phyloP scores from a whole-genome alignment of 1,140 invertebrate genomes.

The Diabrotica undecimpunctata region DNA sequence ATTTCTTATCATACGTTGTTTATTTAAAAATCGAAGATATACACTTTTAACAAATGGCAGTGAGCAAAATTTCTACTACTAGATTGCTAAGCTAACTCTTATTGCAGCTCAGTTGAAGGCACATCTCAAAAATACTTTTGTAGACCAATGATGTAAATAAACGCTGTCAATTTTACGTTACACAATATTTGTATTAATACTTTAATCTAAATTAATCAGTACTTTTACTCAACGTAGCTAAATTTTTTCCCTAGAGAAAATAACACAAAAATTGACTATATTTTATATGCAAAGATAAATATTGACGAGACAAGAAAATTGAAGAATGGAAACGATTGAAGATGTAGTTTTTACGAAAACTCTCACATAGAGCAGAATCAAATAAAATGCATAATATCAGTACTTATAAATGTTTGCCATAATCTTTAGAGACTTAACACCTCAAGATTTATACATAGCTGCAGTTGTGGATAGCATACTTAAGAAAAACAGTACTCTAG shows the following conservation, averaged over 20 bases:
- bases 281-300: slow-evolving; percentile 8
- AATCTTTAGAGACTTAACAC: too few relatives aligned
- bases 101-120: slow-evolving; percentile 17
- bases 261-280: not conserved
- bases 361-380: not conserved
- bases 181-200: slow-evolving; percentile 8
- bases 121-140: slow-evolving; percentile 10
- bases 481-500: slow-evolving; percentile 11
- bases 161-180: not conserved
- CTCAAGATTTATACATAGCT: not conserved
- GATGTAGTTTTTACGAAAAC: not conserved
- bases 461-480: not conserved
- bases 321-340: not conserved
- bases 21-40: slow-evolving; percentile 10
- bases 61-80: slow-evolving; percentile 21
- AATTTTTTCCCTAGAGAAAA: not conserved
- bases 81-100: slow-evolving; percentile 13
- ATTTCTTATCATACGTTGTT: not conserved
- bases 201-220: slow-evolving; percentile 8
- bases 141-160: not conserved
- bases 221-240: not conserved
- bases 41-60: slow-evolving; percentile 22
- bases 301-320: not conserved
- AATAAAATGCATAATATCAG: too few relatives aligned
- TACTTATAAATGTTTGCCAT: too few relatives aligned